These are phyloP conservation scores for Melanargia galathea DNA, from an alignment of 2,888 invertebrate species.

Conservation along the genomic window DNA sequence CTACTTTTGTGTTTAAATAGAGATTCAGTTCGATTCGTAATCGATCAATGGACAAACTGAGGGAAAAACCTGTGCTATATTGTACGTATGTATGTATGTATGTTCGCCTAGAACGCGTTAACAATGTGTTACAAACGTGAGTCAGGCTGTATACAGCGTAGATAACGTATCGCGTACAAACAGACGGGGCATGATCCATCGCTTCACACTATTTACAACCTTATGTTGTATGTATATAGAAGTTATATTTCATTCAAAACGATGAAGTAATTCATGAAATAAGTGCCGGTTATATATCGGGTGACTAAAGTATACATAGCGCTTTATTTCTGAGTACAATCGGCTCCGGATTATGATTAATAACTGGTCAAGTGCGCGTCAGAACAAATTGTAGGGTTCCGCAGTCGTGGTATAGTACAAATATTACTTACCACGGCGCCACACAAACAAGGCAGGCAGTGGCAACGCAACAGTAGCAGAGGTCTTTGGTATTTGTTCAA, in stretches of 20 bases:
- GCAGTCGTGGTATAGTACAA: too few species aligned
- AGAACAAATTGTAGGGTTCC: too few species aligned
- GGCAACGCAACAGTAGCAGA: too few species aligned
- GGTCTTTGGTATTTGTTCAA: too few species aligned
- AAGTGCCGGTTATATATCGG: background rate
- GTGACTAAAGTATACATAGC: background rate
- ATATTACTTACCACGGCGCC: too few species aligned
- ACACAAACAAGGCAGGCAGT: too few species aligned
- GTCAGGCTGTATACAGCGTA: slow-evolving; percentile 51
- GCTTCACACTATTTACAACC: slow-evolving; percentile 3
- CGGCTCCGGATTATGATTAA: background rate
- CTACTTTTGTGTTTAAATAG: too few species aligned
- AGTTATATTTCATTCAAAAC: background rate
- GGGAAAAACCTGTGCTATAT: background rate
- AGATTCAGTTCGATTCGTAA: background rate
- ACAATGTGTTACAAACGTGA: slow-evolving; percentile 50
- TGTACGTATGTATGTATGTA: slow-evolving; percentile 9
- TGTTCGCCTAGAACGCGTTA: slow-evolving; percentile 26
- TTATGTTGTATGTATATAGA: background rate
- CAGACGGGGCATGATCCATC: slow-evolving; percentile 36
- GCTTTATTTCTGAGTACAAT: background rate
- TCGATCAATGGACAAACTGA: background rate
- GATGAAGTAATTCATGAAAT: background rate
- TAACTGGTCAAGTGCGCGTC: background rate
- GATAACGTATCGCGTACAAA: slow-evolving; percentile 61